Evolutionary conservation across 2,888 invertebrate species (phyloP), one percentile per base, ranked within the genome.

Genomic region (Cataglyphis albicans): DNA sequence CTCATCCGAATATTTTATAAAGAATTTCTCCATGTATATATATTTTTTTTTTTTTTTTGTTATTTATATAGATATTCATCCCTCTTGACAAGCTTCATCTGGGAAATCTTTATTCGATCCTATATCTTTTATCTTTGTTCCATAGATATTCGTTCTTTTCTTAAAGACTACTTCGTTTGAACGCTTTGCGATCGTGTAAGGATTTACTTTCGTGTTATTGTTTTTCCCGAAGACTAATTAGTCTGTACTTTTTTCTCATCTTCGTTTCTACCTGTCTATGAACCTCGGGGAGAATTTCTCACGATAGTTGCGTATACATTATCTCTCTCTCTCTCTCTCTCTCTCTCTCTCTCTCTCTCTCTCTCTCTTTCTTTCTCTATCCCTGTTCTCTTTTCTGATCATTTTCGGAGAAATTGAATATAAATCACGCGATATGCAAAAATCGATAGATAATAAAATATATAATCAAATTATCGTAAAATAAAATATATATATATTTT

Each of bases 201-300:
- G 52, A 68, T 52, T 68, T 68, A 35, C 68, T 68, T 83, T 83
- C 81, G 63, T 64, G 57, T 64, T 48, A 83, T 83, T 83, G 83
- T 85, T 85, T 61, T 44, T 57, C 35, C 25, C 29, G 12, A 6
- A 41, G 59, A 72, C 81, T 85, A 86, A 78, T 88, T 88, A 90
- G 64, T 72, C 35, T 29, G 55, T 61, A 35, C 70, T 76, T 84
- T 76, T 48, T 81, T 82, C 83, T 72, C 29, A 63, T 59, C 68
- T 64, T 63, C 35, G 59, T 15, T 21, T 67, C 74, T 29, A 68
- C 52, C 61, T 73, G 81, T 83, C 82, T 67, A 57, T 44, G 84
- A 76, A 76, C 78, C 70, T 72, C 63, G 68, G 84, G 65, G 76
- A 89, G 86, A 88, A 89, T 87, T 84, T 91, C 90, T 89, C 91